Evolutionary conservation across 2,888 invertebrate species (phyloP), one percentile per base, ranked within the genome.

Genomic region (Macroteleia sp.): DNA sequence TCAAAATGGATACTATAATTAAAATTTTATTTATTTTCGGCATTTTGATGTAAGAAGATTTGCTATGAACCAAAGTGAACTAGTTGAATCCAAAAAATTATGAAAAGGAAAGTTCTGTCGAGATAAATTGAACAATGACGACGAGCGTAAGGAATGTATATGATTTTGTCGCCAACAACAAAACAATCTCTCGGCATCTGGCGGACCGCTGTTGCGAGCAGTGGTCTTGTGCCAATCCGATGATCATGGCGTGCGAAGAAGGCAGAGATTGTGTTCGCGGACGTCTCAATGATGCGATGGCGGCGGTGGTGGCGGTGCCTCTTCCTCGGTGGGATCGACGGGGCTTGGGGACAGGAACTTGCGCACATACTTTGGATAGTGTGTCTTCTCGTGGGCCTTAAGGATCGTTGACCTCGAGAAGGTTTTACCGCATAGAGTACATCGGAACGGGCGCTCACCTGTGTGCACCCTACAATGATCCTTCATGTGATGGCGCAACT

Each of bases 401-500:
- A 97, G 92, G 91, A 97, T 97, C 81, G 97, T 97, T 84, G 97
- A 97, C 86, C 97, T 94, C 81, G 97, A 97, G 92, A 97, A 97
- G 81, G 97, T 97, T 92, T 97, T 97, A 81, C 97, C 97, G 92
- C 97, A 97, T 85, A 97, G 93, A 79, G 95, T 95, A 92, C 97
- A 97, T 86, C 97, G 94, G 93, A 97, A 97, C 46, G 97, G 97
- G 84, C 97, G 93, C 92, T 97, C 97, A 84, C 97, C 97, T 85
- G 97, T 97, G 92, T 97, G 97, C 80, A 97, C 97, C 89, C 97
- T 95, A 93, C 97, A 97, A 91, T 97, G 97, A 93, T 97, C 97
- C 92, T 97, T 97, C 97, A 97, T 97, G 93, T 97, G 97, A 92
- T 97, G 97, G 80, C 97, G 94, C 89, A 97, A 93, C 92, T 97